Base-by-base conservation (phyloP, 2,888 invertebrate genomes). In the Thecophora atra region DNA sequence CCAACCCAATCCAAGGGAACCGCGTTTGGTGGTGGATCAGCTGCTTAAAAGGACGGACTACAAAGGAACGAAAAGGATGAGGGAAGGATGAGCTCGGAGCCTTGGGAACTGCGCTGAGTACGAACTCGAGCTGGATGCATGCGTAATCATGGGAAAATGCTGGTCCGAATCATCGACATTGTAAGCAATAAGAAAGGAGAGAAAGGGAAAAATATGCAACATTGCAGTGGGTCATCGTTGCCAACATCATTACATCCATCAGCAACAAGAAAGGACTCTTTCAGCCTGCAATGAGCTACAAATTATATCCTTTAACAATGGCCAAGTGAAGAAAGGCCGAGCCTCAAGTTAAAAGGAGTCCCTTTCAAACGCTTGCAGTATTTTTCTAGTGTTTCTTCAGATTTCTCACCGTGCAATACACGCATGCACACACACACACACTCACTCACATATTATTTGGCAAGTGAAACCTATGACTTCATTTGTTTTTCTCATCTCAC, bases 1-100 rank as follows among this genome's bases (percentile, higher is more conserved):
- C 21, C 15, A 11, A 4, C n/a, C 6, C 60, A 30, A 62, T 28
- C 28, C 24, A 15, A 66, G 28, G 28, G 60, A 60, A 24, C 15
- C 24, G 21, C 30, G 52, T n/a, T n/a, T 19, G 42, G 73, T 73
- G 72, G 72, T 72, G 69, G 76, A 73, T 74, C 73, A 75, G 73
- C 73, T 42, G 66, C 42, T 60, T 64, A 62, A 70, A 42, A 73
- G 72, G 65, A 56, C 63, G 54, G 58, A 70, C 74, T 65, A 67
- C 51, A 54, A 28, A 54, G 28, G 70, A 30, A 62, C 65, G 28
- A 54, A 64, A 30, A 44, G 66, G 56, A 66, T 65, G 44, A 21
- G 13, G 15, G 5, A 47, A n/a, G 47, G 37, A 37, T 37, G 37
- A 37, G 2, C 7, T 37, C 6, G 7, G 37, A 37, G 37, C 37